Evolutionary conservation across 2,888 invertebrate genomes (phyloP), one percentile per base, ranked within the genome.

Genomic region (Neoaliturus tenellus): DNA sequence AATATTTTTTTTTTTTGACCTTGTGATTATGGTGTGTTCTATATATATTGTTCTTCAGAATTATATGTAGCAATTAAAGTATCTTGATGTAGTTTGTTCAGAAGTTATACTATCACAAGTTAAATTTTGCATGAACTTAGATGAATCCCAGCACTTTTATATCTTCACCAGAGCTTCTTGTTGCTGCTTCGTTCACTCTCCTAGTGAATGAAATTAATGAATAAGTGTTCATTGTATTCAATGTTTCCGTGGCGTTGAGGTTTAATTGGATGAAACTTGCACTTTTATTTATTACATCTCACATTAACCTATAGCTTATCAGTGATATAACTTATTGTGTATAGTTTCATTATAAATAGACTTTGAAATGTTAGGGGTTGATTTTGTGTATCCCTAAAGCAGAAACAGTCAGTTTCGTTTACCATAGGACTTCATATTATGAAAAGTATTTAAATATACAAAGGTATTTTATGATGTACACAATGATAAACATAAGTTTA

Each of bases 51-150:
- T 31, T 31, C 62, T 62, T 62, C 62, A 62, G 62, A 62, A 62
- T 28, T 62, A 62, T 62, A 62, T 62, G 31, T 62, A 62, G 62
- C 17, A 62, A 62, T 62, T 62, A 31, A 28, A 62, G 31, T 62
- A 62, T 62, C 62, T 62, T 62, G 62, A 62, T 62, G 62, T 62
- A 62, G 62, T 23, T 51, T 5, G 5, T 51, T 51, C 51, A 51
- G 51, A 23, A 51, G 14, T 62, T 62, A 31, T 62, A 62, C 62
- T 62, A 62, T 62, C 20, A 28, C 28, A 31, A 62, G 62, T 62
- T 62, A 62, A 62, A 62, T 62, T 62, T 62, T 62, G 62, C 62
- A 62, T 62, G 62, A 28, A 62, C 31, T 55, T 62, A 62, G 62
- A 62, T 14, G 17, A 62, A 28, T 17, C 62, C 62, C 62, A 17